Evolutionary conservation across 2,888 invertebrate species (phyloP), one percentile per base, ranked within the genome.

Genomic region (Pandemis heparana): DNA sequence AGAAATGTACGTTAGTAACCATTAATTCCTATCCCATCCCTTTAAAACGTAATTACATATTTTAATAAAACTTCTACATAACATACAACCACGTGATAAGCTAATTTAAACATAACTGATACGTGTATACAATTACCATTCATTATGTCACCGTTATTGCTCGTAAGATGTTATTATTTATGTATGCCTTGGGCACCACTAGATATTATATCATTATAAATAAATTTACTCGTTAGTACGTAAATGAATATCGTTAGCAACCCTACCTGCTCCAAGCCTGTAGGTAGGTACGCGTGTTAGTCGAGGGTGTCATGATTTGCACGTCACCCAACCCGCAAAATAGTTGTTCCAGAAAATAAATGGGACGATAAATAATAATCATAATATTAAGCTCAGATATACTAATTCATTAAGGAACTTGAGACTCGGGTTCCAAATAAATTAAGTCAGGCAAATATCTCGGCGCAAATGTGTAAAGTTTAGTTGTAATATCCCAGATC

Each of bases 401-500:
- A 70, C 69, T 64, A 80, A 76, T 78, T 78, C 77, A 80, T 81
- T 80, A 77, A 43, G 73, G 65, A 77, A 79, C 79, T 78, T 72
- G 76, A 79, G 72, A 76, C 76, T 77, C 39, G 53, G 71, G 71
- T 61, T 69, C 71, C 71, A 71, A 75, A 77, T 77, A 71, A 71
- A 69, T 76, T 74, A 71, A 65, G 72, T 70, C 67, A 72, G 69
- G 75, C 66, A 68, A 70, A 70, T 68, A 70, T 71, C 75, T 75
- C 66, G 64, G 60, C 70, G 69, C 75, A 75, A 67, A 76, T 75
- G 70, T 78, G 78, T 76, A 77, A 78, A 79, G 79, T 81, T 81
- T 81, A 77, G 78, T 80, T 74, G 73, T 76, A 76, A 83, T 84
- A 81, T 81, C 78, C 77, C 82, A 77, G 83, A 81, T 80, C 74